These are phyloP conservation scores for Seira sanloemensis DNA, from an alignment of 2,888 invertebrate genomes.

Conservation along the genomic window DNA sequence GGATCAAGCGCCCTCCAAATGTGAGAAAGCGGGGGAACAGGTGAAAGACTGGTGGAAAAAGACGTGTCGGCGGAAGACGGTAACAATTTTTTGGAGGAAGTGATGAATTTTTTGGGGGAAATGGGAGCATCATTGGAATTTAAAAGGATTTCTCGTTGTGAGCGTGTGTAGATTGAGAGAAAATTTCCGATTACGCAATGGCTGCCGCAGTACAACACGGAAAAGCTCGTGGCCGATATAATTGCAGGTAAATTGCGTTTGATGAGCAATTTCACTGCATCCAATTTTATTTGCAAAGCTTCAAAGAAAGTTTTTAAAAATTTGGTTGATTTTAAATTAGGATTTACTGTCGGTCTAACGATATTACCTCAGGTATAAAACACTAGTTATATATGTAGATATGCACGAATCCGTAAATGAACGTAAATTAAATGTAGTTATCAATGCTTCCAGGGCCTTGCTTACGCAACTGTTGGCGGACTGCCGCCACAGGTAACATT, in stretches of 20 bases:
- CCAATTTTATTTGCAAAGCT: too few species aligned
- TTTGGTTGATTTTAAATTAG: neutral
- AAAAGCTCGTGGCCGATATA: conserved; percentile 69
- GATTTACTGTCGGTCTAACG: conserved; percentile 70
- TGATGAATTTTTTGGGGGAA: neutral
- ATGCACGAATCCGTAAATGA: conserved; percentile 3
- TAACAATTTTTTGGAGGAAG: conserved; percentile 27
- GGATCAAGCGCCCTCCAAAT: conserved; percentile 39
- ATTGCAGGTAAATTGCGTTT: conserved; percentile 61
- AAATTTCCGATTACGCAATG: conserved; percentile 70
- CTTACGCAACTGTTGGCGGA: conserved; percentile 67
- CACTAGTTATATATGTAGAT: neutral
- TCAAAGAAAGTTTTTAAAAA: too few species aligned
- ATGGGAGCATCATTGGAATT: neutral
- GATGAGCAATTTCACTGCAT: neutral
- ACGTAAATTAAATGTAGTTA: conserved; percentile 10
- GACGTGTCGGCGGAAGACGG: conserved; percentile 69
- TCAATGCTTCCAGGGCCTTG: conserved; percentile 55
- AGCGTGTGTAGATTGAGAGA: conserved; percentile 64
- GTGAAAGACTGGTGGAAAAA: conserved; percentile 61
- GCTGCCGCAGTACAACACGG: conserved; percentile 69
- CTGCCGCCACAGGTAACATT: conserved; percentile 64
- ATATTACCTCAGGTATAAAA: conserved; percentile 70
- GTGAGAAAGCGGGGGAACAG: conserved; percentile 45
- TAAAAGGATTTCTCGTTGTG: neutral